Evolutionary conservation across 1,140 invertebrate species (phyloP).

Genomic region (Elymnias hypermnestra): DNA sequence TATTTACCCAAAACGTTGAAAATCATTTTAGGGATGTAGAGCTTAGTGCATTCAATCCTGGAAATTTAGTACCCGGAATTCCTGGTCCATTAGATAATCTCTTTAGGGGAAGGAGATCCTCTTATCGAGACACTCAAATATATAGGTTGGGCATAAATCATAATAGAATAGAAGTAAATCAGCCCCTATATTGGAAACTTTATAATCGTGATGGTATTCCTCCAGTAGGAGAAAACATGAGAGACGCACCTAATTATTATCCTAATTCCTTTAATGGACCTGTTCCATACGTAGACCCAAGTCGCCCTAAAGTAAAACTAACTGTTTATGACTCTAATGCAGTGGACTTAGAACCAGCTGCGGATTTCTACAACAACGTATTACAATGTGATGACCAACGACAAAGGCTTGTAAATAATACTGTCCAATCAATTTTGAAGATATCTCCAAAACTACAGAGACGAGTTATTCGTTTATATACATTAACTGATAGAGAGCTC

Average conservation of each 20-base stretch:
- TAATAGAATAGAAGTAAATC: conserved; percentile 92
- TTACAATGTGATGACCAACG: conserved; percentile 28
- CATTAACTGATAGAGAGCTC: conserved; percentile 28
- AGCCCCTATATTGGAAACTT: conserved; percentile 80
- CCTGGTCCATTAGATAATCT: conserved; percentile 90
- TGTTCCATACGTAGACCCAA: conserved; percentile 38
- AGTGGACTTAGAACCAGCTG: conserved; percentile 38
- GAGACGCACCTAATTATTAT: conserved; percentile 92
- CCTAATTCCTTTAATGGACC: conserved; percentile 95
- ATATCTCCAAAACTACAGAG: conserved; percentile 21
- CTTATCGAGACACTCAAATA: conserved; percentile 91
- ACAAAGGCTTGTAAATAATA: conserved; percentile 36
- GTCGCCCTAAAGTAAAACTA: conserved; percentile 26
- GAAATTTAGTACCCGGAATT: conserved; percentile 91
- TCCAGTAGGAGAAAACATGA: conserved; percentile 51
- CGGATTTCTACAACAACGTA: conserved; percentile 40
- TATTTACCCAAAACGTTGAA: conserved; percentile 87
- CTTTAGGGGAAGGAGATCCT: conserved; percentile 89
- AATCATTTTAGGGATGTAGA: conserved; percentile 92
- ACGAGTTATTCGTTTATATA: conserved; percentile 26
- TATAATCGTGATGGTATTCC: conserved; percentile 88
- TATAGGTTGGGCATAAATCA: conserved; percentile 92
- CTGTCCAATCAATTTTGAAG: conserved; percentile 18
- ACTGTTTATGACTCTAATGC: conserved; percentile 32
- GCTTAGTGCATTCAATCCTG: conserved; percentile 90